phyloP scores from a whole-genome alignment of 2,888 invertebrate genomes.

The Hyposoter didymator region DNA sequence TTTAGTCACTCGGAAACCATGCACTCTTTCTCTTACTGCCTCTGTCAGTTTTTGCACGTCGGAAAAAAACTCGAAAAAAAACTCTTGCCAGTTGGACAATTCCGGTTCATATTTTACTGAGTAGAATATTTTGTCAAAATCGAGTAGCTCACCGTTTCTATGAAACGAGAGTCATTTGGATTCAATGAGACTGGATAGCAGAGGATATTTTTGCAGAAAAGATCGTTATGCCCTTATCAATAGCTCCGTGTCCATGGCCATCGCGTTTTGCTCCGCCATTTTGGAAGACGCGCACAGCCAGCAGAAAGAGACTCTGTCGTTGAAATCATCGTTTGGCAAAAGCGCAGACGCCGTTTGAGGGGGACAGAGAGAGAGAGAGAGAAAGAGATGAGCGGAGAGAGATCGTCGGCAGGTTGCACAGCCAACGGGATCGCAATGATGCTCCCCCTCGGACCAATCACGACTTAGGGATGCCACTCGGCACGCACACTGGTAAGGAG shows the following conservation, averaged over 20 bases:
- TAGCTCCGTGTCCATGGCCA: slow-evolving; percentile 3
- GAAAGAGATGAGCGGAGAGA: slow-evolving; percentile 80
- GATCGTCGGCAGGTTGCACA: slow-evolving; percentile 59
- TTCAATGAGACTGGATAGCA: neutral
- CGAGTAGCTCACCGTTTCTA: neutral
- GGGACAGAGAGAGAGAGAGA: slow-evolving; percentile 75
- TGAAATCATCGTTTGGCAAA: slow-evolving; percentile 63
- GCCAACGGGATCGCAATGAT: slow-evolving; percentile 80
- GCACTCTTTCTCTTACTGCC: neutral
- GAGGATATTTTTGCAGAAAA: neutral
- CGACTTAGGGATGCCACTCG: slow-evolving; percentile 77
- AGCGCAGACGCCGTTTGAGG: slow-evolving; percentile 66
- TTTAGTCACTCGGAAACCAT: slow-evolving; percentile 40
- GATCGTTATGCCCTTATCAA: neutral
- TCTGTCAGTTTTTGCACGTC: slow-evolving; percentile 21
- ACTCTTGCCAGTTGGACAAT: neutral
- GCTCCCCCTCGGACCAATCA: slow-evolving; percentile 81
- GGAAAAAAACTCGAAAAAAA: neutral
- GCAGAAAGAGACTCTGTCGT: slow-evolving; percentile 63
- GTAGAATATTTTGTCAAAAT: neutral
- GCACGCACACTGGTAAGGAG: slow-evolving; percentile 68
- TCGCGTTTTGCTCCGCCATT: slow-evolving; percentile 75
- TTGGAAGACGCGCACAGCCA: slow-evolving; percentile 72
- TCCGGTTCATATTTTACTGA: neutral
- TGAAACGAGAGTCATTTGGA: neutral